A percentile compares a stretch with the other conserved stretches of the same genome.
Conservation (phyloP, 1,140 invertebrate species). For the Cydia strobilella region DNA sequence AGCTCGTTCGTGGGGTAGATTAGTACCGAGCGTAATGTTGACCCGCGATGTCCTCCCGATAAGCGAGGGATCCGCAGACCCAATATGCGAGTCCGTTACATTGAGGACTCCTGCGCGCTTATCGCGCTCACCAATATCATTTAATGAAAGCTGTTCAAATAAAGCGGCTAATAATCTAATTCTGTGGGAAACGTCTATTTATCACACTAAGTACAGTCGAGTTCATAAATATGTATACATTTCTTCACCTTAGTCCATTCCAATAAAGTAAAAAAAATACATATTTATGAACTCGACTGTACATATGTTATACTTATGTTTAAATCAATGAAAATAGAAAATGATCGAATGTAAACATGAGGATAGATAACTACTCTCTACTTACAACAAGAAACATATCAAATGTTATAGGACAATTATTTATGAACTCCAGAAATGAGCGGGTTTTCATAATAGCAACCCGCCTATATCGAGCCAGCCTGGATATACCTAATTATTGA, state of each 20-base stretch:
- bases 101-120: slow-evolving; percentile 48
- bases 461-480: not conserved
- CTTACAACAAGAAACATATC: not conserved
- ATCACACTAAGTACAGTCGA: not conserved
- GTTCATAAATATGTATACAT: too few species aligned
- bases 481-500: not conserved
- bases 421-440: not conserved
- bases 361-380: not conserved
- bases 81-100: slow-evolving; percentile 54
- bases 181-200: slow-evolving; percentile 12
- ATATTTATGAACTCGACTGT: too few species aligned
- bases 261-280: too few species aligned
- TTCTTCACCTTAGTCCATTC: too few species aligned
- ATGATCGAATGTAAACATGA: too few species aligned
- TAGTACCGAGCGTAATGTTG: slow-evolving; percentile 51
- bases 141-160: slow-evolving; percentile 26
- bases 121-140: slow-evolving; percentile 24
- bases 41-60: slow-evolving; percentile 62
- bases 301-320: not conserved
- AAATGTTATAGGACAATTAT: too few species aligned
- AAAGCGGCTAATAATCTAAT: slow-evolving; percentile 12
- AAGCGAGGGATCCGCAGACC: slow-evolving; percentile 52
- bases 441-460: not conserved
- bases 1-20: slow-evolving; percentile 62
- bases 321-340: too few species aligned